Conservation (phyloP, 1,140 invertebrate genomes). For the Hyles vespertilio region DNA sequence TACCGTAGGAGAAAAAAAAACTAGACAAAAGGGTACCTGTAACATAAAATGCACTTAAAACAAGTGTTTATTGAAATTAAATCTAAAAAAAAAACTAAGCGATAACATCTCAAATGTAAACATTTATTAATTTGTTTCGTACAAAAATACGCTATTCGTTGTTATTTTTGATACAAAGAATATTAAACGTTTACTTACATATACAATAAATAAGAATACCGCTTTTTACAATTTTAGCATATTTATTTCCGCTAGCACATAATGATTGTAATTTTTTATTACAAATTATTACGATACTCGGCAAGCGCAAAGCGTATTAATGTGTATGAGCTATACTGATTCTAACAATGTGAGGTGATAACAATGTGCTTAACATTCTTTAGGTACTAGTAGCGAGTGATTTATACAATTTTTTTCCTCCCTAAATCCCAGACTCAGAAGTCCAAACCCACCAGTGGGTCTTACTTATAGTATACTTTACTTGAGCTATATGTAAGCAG, state of each 20-base stretch:
- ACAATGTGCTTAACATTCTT: no score
- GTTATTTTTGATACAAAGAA: constrained; percentile 39
- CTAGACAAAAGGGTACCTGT: constrained; percentile 3
- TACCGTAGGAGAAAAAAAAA: constrained; percentile 1
- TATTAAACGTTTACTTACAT: constrained; percentile 28
- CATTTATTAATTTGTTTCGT: constrained; percentile 28
- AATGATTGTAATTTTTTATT: constrained; percentile 5
- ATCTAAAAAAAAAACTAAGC: constrained; percentile 6
- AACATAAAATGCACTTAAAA: constrained; percentile 10
- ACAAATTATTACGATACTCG: no score
- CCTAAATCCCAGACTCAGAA: no score
- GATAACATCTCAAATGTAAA: constrained; percentile 1
- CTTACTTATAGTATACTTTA: no score
- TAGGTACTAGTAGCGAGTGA: no score
- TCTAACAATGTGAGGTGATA: no score
- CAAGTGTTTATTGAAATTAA: constrained; percentile 9
- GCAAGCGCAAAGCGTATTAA: not conserved
- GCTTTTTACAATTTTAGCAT: not conserved
- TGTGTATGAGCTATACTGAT: not conserved
- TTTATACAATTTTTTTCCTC: no score
- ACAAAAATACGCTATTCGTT: constrained; percentile 42
- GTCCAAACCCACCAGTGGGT: no score
- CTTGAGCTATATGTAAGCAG: no score
- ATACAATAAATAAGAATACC: constrained; percentile 33
- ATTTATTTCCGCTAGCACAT: not conserved